Evolutionary conservation across 2,797 vertebrate species (phyloP), one percentile per base, ranked within the genome.

Genomic region (Gallirallus australis): DNA sequence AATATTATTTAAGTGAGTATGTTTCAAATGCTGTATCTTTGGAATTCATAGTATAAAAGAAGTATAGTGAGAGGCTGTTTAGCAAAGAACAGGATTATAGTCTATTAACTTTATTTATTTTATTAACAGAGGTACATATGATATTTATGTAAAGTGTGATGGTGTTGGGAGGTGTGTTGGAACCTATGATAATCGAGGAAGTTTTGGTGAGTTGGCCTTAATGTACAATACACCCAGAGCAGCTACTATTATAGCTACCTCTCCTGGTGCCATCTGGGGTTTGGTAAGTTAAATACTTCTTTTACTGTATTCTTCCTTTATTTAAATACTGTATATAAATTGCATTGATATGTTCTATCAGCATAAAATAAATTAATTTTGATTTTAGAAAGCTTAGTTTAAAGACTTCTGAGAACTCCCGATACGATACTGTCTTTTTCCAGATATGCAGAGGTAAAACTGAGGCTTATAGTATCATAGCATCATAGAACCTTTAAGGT

Each of bases 221-320:
- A 99, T 99, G 99, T 99, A 99, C 98, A 99, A 99, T 94, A 99
- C 99, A 65, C 99, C 99, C 64, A 98, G 99, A 98, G 99, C 99
- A 75, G 99, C 99, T 97, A 99, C 99, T 77, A 99, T 99, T 97
- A 98, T 99, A 86, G 99, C 99, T 98, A 99, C 99, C 97, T 99
- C 99, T 95, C 98, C 98, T 96, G 99, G 99, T 97, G 98, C 99
- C 95, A 98, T 99, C 96, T 99, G 99, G 99, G 99, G 99, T 96
- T 98, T 99, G 98, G 99, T 99, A 98, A 99, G 99, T 98, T 82
- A 66, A 86, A 21, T 52, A 16, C 31, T 82, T 89, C 5, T 70
- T 65, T 75, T 77, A 80, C 86, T 57, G 39, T 73, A 47, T 33
- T 75, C 42, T 70, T 31, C 17, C 17, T 54, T 86, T 66, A 15